A percentile compares a stretch with the other conserved stretches of the same genome.
Conservation (phyloP, 2,797 vertebrate genomes). For the Tauraco hartlaubi region DNA sequence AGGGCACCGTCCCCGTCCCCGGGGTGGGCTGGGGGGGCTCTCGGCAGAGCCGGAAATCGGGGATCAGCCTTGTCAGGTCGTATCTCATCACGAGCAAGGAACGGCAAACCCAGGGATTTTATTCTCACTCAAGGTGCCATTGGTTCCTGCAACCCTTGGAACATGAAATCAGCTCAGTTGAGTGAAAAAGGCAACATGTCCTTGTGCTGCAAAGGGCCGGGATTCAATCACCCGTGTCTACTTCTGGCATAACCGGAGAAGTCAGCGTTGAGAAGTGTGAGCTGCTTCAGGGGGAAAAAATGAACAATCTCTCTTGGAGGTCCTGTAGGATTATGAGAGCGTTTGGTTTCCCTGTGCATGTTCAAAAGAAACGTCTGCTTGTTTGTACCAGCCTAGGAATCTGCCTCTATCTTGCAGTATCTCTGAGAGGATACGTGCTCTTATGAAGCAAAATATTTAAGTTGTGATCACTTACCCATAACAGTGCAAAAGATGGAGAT, state of each 20-base stretch:
- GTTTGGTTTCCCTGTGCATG: background rate
- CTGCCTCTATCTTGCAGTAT: background rate
- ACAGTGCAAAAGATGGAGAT: constrained; percentile 2
- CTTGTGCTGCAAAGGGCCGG: background rate
- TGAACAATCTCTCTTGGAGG: background rate
- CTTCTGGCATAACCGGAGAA: background rate
- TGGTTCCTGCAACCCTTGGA: background rate
- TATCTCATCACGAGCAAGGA: constrained; percentile 14
- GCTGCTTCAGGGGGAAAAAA: background rate
- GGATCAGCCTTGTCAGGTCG: constrained; percentile 16
- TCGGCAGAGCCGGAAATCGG: background rate
- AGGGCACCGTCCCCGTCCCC: background rate
- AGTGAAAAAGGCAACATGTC: constrained; percentile 21
- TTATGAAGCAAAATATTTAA: background rate
- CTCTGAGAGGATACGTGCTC: background rate
- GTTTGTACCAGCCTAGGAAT: constrained; percentile 39
- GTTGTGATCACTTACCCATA: background rate
- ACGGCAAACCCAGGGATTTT: background rate
- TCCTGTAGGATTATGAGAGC: background rate
- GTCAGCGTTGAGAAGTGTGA: background rate
- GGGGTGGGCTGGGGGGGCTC: background rate
- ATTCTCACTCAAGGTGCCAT: background rate
- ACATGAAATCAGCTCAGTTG: constrained; percentile 11
- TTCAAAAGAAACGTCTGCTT: constrained; percentile 47
- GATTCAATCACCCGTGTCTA: background rate